Evolutionary conservation across 2,113 vertebrate genomes (phyloP).

Genomic region (Malurus elegans): DNA sequence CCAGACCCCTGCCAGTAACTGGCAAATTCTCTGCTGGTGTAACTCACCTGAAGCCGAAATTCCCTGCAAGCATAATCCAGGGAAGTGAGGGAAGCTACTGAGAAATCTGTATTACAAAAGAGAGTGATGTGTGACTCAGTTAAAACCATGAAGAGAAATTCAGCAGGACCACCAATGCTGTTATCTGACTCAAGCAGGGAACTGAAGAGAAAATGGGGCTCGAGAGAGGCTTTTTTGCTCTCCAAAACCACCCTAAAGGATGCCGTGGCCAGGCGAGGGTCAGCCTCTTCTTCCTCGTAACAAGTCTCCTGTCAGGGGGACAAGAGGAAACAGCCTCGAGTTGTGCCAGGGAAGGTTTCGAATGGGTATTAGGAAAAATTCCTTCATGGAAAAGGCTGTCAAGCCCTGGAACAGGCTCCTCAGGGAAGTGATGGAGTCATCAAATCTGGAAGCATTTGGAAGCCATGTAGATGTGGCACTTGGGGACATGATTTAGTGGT

Average conservation of each 20-base stretch:
- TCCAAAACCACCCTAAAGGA: neutral
- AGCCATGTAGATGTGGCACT: accelerated
- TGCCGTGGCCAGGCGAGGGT: too few relatives aligned
- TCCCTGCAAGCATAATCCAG: neutral
- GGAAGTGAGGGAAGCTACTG: neutral
- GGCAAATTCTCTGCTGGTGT: neutral
- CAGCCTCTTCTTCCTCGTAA: too few relatives aligned
- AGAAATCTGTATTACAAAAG: neutral
- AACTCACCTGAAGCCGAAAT: neutral
- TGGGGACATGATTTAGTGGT: neutral
- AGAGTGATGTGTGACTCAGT: accelerated
- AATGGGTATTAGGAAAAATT: neutral
- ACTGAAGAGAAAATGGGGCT: neutral
- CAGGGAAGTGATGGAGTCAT: neutral
- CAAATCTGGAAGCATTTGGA: neutral
- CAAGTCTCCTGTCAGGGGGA: neutral
- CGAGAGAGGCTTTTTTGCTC: accelerated
- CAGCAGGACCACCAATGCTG: accelerated
- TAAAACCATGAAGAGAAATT: neutral
- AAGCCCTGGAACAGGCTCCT: neutral
- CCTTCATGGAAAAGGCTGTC: neutral
- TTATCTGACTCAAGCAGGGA: neutral
- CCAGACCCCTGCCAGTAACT: neutral
- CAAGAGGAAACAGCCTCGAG: neutral
- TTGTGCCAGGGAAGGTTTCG: neutral